phyloP scores from a whole-genome alignment of 2,797 vertebrate genomes.

The Tarsius wallacei region DNA sequence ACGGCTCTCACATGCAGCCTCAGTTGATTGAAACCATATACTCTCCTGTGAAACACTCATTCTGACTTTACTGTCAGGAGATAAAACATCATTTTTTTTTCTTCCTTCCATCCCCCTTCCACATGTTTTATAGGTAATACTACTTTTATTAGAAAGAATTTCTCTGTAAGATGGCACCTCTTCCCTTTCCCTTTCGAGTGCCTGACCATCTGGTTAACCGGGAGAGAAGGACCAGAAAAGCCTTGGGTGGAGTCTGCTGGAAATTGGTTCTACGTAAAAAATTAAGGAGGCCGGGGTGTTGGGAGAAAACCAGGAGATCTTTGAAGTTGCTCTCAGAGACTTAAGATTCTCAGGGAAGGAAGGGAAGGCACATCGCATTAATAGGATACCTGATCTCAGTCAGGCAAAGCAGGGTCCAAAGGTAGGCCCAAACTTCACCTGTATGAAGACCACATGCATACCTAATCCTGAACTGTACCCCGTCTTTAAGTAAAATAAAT shows the following conservation, averaged over 20 bases:
- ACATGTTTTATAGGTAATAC: slow-evolving; percentile 44
- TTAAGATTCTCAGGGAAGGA: not conserved
- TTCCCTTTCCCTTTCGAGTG: not conserved
- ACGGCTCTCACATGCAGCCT: slow-evolving; percentile 57
- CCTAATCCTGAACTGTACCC: too few relatives aligned
- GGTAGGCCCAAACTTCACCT: too few relatives aligned
- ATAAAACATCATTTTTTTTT: slow-evolving; percentile 43
- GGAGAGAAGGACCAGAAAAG: not conserved
- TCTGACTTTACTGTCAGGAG: slow-evolving; percentile 63
- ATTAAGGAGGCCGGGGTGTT: not conserved
- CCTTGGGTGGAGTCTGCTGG: not conserved
- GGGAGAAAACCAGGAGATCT: not conserved
- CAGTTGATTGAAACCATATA: slow-evolving; percentile 80
- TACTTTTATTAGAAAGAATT: not conserved
- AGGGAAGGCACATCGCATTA: too few relatives aligned
- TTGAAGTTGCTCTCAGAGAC: not conserved
- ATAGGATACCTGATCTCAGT: too few relatives aligned
- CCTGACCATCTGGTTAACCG: not conserved
- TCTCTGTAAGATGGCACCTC: not conserved
- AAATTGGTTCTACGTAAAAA: not conserved
- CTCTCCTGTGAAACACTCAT: slow-evolving; percentile 33
- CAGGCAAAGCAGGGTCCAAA: too few relatives aligned
- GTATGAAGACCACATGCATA: too few relatives aligned
- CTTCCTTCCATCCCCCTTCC: not conserved
- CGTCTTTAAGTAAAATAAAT: too few relatives aligned